phyloP scores from a whole-genome alignment of 2,888 invertebrate species.

The Rhyacophila evoluta region DNA sequence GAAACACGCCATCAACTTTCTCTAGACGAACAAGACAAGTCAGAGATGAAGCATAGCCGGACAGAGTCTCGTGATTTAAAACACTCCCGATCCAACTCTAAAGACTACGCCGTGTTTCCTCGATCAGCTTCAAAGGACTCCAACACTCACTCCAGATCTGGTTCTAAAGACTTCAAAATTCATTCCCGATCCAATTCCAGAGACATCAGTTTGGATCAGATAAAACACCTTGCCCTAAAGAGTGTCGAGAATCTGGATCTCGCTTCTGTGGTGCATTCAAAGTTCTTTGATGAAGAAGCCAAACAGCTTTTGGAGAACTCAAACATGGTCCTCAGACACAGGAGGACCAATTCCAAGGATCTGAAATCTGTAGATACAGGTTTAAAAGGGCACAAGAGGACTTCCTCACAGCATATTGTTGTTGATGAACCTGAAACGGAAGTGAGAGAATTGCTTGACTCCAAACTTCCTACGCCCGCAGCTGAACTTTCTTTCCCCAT shows the following conservation, averaged over 20 bases:
- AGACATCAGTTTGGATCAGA: conserved; percentile 66
- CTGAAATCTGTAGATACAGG: conserved; percentile 58
- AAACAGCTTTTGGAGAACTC: conserved; percentile 64
- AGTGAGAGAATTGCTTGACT: conserved; percentile 47
- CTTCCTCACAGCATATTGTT: conserved; percentile 67
- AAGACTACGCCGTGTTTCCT: conserved; percentile 57
- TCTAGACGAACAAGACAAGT: conserved; percentile 60
- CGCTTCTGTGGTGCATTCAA: conserved; percentile 62
- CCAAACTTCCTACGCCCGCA: conserved; percentile 27
- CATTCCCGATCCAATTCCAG: conserved; percentile 71
- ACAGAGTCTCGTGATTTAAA: conserved; percentile 63
- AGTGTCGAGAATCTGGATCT: conserved; percentile 67
- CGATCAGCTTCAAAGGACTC: conserved; percentile 58
- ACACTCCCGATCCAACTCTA: conserved; percentile 59
- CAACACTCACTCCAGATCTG: conserved; percentile 59
- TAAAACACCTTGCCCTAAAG: conserved; percentile 65
- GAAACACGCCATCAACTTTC: conserved; percentile 69
- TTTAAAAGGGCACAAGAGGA: conserved; percentile 63
- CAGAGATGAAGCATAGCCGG: conserved; percentile 60
- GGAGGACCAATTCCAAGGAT: conserved; percentile 74
- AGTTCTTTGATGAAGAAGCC: conserved; percentile 65
- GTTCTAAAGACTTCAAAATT: conserved; percentile 60
- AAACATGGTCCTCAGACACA: conserved; percentile 68
- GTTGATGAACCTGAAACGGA: conserved; percentile 61
- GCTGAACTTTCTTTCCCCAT: conserved; percentile 35